Conservation (phyloP, 2,113 vertebrate species). For the Shinisaurus crocodilurus region DNA sequence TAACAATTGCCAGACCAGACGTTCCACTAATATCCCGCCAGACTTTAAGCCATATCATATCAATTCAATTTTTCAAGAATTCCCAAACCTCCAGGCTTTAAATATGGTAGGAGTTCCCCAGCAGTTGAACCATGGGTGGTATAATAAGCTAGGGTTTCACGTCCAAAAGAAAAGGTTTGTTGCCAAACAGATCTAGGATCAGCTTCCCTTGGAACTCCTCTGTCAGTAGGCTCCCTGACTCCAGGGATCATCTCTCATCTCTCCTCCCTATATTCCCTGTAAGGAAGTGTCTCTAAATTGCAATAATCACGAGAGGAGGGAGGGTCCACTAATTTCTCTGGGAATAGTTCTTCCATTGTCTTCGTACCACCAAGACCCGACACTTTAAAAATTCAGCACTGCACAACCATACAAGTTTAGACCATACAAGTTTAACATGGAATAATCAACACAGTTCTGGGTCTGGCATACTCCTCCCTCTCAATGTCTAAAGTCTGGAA, state of each 20-base stretch:
- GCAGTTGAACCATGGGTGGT: not conserved
- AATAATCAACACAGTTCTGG: not conserved
- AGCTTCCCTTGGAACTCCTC: not conserved
- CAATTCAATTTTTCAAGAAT: conserved; percentile 5
- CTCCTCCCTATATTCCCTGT: not conserved
- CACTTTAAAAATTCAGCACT: not conserved
- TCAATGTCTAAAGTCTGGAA: too few species aligned
- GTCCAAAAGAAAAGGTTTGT: not conserved
- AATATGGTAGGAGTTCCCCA: not conserved
- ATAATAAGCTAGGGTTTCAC: not conserved
- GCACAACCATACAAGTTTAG: not conserved
- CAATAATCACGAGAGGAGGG: not conserved
- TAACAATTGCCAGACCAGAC: not conserved
- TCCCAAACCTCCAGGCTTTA: not conserved
- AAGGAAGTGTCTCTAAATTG: not conserved
- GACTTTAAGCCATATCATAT: not conserved
- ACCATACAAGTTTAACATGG: not conserved
- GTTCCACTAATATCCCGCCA: not conserved
- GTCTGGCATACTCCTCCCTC: not conserved
- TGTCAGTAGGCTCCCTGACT: not conserved
- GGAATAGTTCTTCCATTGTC: not conserved
- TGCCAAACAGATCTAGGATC: not conserved
- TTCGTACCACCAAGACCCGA: too few species aligned
- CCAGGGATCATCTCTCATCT: not conserved
- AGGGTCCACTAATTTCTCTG: not conserved